Conservation (phyloP, 2,113 vertebrate species). For the Pardalotus punctatus region DNA sequence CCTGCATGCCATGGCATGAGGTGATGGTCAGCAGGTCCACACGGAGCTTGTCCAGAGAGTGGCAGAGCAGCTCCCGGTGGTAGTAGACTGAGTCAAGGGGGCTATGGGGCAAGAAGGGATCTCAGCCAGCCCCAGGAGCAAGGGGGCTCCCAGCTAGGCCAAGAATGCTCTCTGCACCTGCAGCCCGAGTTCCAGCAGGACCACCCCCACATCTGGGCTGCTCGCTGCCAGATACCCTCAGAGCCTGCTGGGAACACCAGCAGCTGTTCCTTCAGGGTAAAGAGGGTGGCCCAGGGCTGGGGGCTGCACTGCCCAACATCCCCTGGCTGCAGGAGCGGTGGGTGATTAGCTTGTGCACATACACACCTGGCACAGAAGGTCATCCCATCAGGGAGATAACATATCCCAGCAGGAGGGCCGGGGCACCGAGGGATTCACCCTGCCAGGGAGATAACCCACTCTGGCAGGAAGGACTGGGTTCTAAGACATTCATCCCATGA, state of each 20-base stretch:
- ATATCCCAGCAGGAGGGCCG: not conserved
- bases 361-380: not conserved
- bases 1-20: slow-evolving; percentile 89
- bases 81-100: slow-evolving; percentile 85
- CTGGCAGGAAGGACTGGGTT: not conserved
- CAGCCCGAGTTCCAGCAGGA: not conserved
- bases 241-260: not conserved
- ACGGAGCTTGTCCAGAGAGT: slow-evolving; percentile 88
- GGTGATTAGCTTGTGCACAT: not conserved
- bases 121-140: not conserved
- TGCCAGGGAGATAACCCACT: not conserved
- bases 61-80: slow-evolving; percentile 91
- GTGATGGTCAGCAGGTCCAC: slow-evolving; percentile 94
- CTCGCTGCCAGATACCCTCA: not conserved
- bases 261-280: rapidly evolving
- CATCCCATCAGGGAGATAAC: rapidly evolving
- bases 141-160: not conserved
- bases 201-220: not conserved
- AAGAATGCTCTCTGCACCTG: rapidly evolving
- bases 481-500: too few species aligned
- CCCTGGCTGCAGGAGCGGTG: not conserved
- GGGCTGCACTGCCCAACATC: not conserved
- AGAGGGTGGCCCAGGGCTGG: not conserved
- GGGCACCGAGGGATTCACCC: not conserved
- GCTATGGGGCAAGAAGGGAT: slow-evolving; percentile 48